Percentiles rank a stretch among this genome's conserved stretches.
Conservation (phyloP, 1,140 invertebrate genomes). For the Eupristina koningsbergeri region DNA sequence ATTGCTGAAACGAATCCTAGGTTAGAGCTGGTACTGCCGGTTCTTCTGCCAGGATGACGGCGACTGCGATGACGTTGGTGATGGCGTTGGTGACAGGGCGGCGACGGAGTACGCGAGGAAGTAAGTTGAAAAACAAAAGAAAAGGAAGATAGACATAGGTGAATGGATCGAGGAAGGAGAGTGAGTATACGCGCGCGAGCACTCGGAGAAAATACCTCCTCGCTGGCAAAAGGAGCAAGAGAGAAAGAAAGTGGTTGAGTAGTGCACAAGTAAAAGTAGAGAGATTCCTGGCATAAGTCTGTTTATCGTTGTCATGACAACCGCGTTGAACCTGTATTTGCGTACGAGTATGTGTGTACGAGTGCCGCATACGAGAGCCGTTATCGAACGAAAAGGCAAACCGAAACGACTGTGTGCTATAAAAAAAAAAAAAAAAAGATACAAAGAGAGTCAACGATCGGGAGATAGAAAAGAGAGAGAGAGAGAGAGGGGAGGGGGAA, state of each 20-base stretch:
- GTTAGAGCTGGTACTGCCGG: background rate
- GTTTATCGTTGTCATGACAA: slow-evolving; percentile 44
- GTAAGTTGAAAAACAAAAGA: background rate
- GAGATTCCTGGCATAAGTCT: slow-evolving; percentile 33
- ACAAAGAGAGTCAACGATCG: background rate
- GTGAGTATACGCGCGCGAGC: background rate
- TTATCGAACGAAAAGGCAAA: slow-evolving; percentile 40
- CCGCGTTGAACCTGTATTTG: background rate
- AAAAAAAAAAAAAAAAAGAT: slow-evolving; percentile 26
- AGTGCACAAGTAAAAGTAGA: background rate
- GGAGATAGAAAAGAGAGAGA: background rate
- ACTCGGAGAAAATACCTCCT: background rate
- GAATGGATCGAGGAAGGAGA: background rate
- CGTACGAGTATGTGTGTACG: background rate
- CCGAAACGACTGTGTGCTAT: slow-evolving; percentile 20
- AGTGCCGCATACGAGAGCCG: slow-evolving; percentile 4
- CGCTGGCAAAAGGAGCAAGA: background rate
- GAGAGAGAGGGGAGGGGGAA: background rate
- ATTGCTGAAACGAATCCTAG: background rate
- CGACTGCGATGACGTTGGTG: background rate
- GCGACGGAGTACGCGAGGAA: background rate
- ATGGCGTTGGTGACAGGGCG: background rate
- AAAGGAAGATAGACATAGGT: background rate
- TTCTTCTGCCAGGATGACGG: background rate
- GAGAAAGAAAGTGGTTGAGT: background rate